phyloP scores from a whole-genome alignment of 1,140 invertebrate species.

The Arctopsyche grandis region DNA sequence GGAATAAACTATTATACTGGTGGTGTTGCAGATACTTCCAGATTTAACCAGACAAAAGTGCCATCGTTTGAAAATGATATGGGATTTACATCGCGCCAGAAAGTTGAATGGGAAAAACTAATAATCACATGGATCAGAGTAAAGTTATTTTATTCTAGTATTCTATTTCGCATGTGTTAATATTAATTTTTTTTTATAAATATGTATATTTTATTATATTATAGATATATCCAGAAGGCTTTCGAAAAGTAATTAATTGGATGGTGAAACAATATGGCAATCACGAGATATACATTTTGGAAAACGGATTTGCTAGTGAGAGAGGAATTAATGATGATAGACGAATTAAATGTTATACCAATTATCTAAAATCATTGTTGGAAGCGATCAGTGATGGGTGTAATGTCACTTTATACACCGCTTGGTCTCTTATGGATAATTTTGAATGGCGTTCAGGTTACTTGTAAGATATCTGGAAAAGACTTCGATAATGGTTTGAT shows the following conservation, averaged over 20 bases:
- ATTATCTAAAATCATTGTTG: constrained; percentile 56
- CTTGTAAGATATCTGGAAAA: constrained; percentile 59
- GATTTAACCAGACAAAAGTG: not conserved
- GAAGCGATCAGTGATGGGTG: constrained; percentile 56
- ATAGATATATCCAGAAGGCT: constrained; percentile 68
- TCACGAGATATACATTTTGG: constrained; percentile 71
- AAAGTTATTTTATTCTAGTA: no score
- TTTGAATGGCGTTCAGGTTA: constrained; percentile 70
- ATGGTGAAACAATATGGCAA: constrained; percentile 72
- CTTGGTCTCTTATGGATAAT: constrained; percentile 74
- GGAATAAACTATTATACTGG: constrained; percentile 47
- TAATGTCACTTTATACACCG: constrained; percentile 67
- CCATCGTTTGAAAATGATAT: constrained; percentile 49
- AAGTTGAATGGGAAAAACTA: constrained; percentile 33
- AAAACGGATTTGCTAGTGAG: constrained; percentile 72
- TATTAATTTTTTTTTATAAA: no score
- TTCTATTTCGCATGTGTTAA: no score
- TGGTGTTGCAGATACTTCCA: constrained; percentile 8
- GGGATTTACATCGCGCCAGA: constrained; percentile 38
- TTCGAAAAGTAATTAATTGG: constrained; percentile 71
- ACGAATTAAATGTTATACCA: constrained; percentile 60
- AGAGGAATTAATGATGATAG: constrained; percentile 59
- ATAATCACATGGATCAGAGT: constrained; percentile 43
- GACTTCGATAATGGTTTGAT: no score
- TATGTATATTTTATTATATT: no score